Evolutionary conservation across 30 jellyfish, hydroid and myxozoan genomes (phyloP), one percentile per base, ranked within the genome.

Genomic region (Chrysaora quinquecirrha): DNA sequence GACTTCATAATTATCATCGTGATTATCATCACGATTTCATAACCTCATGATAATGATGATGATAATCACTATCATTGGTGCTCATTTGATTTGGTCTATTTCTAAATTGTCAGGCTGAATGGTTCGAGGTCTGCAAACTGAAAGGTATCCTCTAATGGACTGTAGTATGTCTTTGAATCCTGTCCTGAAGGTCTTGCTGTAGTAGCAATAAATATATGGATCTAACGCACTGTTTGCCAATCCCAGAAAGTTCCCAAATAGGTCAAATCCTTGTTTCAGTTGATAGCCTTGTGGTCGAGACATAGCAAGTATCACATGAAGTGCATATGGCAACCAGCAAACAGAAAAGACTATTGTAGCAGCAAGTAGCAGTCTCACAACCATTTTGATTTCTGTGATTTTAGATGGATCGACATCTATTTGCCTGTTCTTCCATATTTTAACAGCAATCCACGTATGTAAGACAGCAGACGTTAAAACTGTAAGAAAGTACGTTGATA

Each of bases 241-340:
- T 56, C 87, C 87, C 0, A 84, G 48, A 30, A 61, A 84, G 48
- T 84, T 84, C 16, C 76, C 94, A 34, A 73, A 62, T 23, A 84
- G 71, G 30, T 84, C 94, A 27, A 84, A 71, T 0, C 87, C 94
- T 18, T 38, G 68, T 21, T 28, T 35, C 7, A 73, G 78, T n/a
- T 34, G 47, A 29, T 71, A 73, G 50, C 75, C 82, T 1, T 49
- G 52, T 58, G 94, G 94, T 25, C 82, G 83, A 84, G 82, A 71
- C 27, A 72, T 71, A 30, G 83, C 75, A 16, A 84, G 64, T 29
- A 72, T 52, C 21, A 84, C 3, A 60, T 71, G 77, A 9, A 48
- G 12, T 18, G 75, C 87, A 35, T 84, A 84, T 4, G 94, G 94
- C 48, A 84, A 66, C 87, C 87, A 84, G 47, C 87, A 71, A 7